Evolutionary conservation across 2,797 vertebrate genomes (phyloP).

Genomic region (Chaetophractus vellerosus): DNA sequence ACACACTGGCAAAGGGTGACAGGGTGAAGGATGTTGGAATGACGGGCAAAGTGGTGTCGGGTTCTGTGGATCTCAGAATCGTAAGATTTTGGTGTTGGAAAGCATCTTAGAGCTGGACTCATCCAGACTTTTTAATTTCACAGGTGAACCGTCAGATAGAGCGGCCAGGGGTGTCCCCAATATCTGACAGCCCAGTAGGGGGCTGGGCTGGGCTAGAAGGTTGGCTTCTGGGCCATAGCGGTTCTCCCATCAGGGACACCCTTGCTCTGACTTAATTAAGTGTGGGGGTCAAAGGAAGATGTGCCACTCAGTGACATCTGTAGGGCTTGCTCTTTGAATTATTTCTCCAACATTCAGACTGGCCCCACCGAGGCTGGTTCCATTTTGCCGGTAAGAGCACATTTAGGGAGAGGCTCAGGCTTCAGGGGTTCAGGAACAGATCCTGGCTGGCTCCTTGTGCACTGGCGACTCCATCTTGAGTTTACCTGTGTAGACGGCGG

Average conservation of each 20-base stretch:
- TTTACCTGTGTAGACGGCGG: neutral
- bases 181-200: no score
- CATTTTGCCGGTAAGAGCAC: neutral
- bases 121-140: neutral
- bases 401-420: neutral
- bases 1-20: neutral
- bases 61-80: neutral
- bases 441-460: neutral
- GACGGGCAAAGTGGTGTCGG: neutral
- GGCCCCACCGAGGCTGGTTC: neutral
- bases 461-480: rapidly evolving
- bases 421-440: neutral
- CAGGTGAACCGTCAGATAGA: no score
- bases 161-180: neutral
- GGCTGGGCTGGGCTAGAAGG: no score
- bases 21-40: neutral
- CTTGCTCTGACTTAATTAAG: neutral
- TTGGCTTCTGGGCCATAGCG: no score
- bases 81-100: neutral
- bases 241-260: no score
- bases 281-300: neutral
- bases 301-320: no score
- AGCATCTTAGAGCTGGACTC: neutral
- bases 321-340: neutral
- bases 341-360: neutral